Evolutionary conservation across 1,140 invertebrate genomes (phyloP).

Genomic region (Procambarus clarkii): DNA sequence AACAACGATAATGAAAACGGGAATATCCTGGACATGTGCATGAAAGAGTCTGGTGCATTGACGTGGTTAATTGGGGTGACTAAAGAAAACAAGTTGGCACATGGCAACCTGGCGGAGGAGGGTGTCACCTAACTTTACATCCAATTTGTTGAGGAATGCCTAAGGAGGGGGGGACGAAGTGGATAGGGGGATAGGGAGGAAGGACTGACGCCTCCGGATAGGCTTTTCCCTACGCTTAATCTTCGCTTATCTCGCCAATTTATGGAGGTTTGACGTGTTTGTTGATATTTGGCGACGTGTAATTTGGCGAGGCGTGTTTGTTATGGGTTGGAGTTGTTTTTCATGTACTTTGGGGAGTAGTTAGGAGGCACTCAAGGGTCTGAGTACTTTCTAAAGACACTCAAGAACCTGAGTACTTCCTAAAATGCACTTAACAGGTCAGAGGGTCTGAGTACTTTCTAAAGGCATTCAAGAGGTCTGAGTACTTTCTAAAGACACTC

Average conservation of each 20-base stretch:
- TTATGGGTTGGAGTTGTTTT: background rate
- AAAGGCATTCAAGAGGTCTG: too few species aligned
- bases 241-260: slow-evolving; percentile 51
- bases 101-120: background rate
- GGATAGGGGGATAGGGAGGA: too few species aligned
- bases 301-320: slow-evolving; percentile 49
- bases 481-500: too few species aligned
- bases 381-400: too few species aligned
- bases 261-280: slow-evolving; percentile 53
- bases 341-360: too few species aligned
- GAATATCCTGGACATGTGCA: too few species aligned
- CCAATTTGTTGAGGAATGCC: slow-evolving; percentile 63
- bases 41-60: slow-evolving; percentile 18
- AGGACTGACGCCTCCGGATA: background rate
- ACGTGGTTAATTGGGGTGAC: slow-evolving; percentile 51
- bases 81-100: slow-evolving; percentile 25
- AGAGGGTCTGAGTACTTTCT: too few species aligned
- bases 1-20: slow-evolving; percentile 25
- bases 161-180: background rate
- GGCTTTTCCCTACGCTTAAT: background rate
- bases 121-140: slow-evolving; percentile 63
- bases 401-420: too few species aligned
- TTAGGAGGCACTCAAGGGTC: too few species aligned
- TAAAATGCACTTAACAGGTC: too few species aligned
- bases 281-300: slow-evolving; percentile 61